Conservation (phyloP, 1,140 invertebrate genomes). For the Conopomorpha cramerella region DNA sequence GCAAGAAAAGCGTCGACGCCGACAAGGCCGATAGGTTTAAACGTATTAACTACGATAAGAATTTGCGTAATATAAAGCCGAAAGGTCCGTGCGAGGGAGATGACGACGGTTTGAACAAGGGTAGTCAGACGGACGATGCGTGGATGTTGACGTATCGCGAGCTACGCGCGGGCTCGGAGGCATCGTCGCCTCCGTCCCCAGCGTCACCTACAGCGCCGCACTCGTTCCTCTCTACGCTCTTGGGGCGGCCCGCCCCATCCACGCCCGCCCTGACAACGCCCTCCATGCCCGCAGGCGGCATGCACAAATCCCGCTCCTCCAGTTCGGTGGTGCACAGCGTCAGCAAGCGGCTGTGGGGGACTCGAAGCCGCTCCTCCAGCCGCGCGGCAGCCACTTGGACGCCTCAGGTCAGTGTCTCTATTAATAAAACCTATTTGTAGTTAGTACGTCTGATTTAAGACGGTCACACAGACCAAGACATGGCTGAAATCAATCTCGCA, state of each 20-base stretch:
- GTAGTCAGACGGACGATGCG: slow-evolving; percentile 73
- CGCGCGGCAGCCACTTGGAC: slow-evolving; percentile 70
- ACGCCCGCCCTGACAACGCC: too few relatives aligned
- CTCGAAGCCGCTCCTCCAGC: slow-evolving; percentile 78
- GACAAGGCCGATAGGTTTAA: slow-evolving; percentile 83
- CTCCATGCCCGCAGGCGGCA: slow-evolving; percentile 63
- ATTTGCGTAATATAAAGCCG: slow-evolving; percentile 80
- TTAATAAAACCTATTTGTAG: too few relatives aligned
- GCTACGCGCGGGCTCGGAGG: too few relatives aligned
- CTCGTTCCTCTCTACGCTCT: slow-evolving; percentile 69
- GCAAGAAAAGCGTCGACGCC: slow-evolving; percentile 81
- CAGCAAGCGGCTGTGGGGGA: slow-evolving; percentile 81
- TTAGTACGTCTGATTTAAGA: too few relatives aligned
- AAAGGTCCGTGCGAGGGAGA: slow-evolving; percentile 75
- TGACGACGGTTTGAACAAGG: slow-evolving; percentile 73
- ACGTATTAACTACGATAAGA: slow-evolving; percentile 85
- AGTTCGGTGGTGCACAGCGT: slow-evolving; percentile 84
- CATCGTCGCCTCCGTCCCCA: slow-evolving; percentile 42
- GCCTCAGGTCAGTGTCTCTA: slow-evolving; percentile 83
- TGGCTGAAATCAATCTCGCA: too few relatives aligned
- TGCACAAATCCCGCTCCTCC: slow-evolving; percentile 88
- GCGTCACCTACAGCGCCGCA: slow-evolving; percentile 59
- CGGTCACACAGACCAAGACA: too few relatives aligned
- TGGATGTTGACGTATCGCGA: slow-evolving; percentile 65
- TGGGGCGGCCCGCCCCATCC: slow-evolving; percentile 64